Evolutionary conservation across 1,140 invertebrate species (phyloP).

Genomic region (Scaptomyza pallida): DNA sequence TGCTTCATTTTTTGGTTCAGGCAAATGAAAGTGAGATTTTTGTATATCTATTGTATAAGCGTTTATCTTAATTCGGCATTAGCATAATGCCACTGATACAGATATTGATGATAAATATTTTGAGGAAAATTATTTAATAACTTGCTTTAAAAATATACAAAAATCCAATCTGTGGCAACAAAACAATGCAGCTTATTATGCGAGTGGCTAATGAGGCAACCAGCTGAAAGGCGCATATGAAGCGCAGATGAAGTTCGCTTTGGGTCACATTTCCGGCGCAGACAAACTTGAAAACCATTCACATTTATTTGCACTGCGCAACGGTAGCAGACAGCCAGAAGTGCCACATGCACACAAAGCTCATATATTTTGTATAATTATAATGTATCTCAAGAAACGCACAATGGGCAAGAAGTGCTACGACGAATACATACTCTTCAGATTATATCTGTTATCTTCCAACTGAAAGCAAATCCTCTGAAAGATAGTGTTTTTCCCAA

Average conservation of each 20-base stretch:
- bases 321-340: slow-evolving; percentile 66
- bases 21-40: slow-evolving; percentile 31
- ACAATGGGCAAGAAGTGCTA: background rate
- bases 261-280: slow-evolving; percentile 60
- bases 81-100: slow-evolving; percentile 32
- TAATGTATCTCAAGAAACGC: slow-evolving; percentile 29
- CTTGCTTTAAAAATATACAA: background rate
- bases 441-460: no score
- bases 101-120: slow-evolving; percentile 27
- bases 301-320: slow-evolving; percentile 71
- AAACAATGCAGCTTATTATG: slow-evolving; percentile 65
- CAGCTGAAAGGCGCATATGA: no score
- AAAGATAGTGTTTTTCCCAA: no score
- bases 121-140: slow-evolving; percentile 14
- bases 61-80: slow-evolving; percentile 27
- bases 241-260: slow-evolving; percentile 24
- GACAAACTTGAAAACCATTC: slow-evolving; percentile 61
- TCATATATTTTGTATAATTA: slow-evolving; percentile 54
- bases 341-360: slow-evolving; percentile 4
- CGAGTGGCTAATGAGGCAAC: slow-evolving; percentile 13
- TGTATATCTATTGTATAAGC: slow-evolving; percentile 25
- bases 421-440: background rate
- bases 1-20: slow-evolving; percentile 22
- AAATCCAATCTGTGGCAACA: slow-evolving; percentile 7
- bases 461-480: no score